Percentiles rank a stretch among this genome's conserved stretches.
phyloP scores from a whole-genome alignment of 2,797 vertebrate species.

The Acomys russatus region DNA sequence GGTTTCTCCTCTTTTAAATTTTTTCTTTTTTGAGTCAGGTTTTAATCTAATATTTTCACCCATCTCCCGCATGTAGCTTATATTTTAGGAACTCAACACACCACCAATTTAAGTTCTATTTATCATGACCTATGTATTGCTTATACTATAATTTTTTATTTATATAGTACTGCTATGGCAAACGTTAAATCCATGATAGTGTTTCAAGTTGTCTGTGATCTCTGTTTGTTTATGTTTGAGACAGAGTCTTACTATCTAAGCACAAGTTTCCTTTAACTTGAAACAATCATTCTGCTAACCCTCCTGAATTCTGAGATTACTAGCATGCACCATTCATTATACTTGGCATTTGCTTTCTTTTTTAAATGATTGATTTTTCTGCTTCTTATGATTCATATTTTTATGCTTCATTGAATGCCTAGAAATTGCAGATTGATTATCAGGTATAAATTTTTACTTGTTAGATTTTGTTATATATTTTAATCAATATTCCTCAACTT shows the following conservation, averaged over 20 bases:
- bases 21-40: neutral
- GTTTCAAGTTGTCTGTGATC: accelerated
- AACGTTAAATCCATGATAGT: neutral
- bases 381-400: neutral
- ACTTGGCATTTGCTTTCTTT: neutral
- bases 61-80: neutral
- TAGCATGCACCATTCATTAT: neutral
- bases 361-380: neutral
- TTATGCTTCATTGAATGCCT: neutral
- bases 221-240: neutral
- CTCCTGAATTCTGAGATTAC: neutral
- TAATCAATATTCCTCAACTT: neutral
- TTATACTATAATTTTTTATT: accelerated
- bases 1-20: neutral
- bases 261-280: neutral
- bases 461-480: neutral
- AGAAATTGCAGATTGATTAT: neutral
- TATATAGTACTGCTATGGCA: no score
- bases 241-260: neutral
- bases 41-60: neutral
- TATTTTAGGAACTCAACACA: neutral
- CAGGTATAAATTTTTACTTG: neutral
- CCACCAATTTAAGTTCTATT: neutral
- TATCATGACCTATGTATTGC: neutral
- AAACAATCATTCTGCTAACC: neutral